Conservation (phyloP, 2,113 vertebrate genomes). For the Loxodonta africana region DNA sequence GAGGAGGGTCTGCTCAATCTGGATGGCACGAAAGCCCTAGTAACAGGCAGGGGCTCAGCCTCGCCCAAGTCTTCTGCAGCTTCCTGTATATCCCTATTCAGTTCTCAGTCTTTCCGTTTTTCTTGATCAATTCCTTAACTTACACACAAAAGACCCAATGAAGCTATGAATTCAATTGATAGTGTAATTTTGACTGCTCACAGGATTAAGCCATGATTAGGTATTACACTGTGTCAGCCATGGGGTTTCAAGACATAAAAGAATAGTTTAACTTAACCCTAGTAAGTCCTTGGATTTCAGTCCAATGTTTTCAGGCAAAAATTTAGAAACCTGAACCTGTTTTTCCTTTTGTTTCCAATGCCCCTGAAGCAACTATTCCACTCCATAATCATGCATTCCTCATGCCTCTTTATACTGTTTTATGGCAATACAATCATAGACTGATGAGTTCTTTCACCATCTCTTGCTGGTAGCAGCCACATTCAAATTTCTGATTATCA, state of each 20-base stretch:
- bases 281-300: neutral
- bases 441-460: neutral
- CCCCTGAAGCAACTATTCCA: neutral
- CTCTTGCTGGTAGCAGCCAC: neutral
- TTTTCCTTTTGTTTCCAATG: neutral
- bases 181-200: neutral
- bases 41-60: neutral
- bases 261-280: neutral
- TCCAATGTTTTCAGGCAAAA: neutral
- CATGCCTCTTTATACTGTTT: neutral
- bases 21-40: neutral
- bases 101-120: neutral
- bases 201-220: neutral
- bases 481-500: constrained; percentile 26
- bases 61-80: neutral
- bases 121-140: neutral
- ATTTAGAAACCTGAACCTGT: neutral
- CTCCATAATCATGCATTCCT: neutral
- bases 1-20: neutral
- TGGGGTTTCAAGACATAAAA: neutral
- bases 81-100: neutral
- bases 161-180: constrained; percentile 41
- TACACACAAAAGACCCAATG: neutral
- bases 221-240: neutral
- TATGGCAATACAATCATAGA: neutral